Conservation (phyloP, 2,888 invertebrate species). For the Eucera pruinosa region DNA sequence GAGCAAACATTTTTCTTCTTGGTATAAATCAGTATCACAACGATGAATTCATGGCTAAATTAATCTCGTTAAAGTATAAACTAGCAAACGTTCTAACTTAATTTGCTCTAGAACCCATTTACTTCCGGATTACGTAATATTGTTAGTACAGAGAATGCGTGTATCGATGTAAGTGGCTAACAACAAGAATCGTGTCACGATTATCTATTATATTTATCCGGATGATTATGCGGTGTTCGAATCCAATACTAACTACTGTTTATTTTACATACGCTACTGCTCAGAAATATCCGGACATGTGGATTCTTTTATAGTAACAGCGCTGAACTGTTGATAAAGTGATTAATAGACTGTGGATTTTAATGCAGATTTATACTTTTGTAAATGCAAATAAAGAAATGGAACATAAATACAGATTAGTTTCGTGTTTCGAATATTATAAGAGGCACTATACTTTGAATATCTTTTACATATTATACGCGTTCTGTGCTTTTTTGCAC, state of each 20-base stretch:
- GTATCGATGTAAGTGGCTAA: conserved; percentile 14
- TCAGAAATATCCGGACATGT: too few species aligned
- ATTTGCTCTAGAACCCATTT: conserved; percentile 22
- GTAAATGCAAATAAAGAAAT: too few species aligned
- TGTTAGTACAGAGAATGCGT: conserved; percentile 1
- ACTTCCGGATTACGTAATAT: neutral
- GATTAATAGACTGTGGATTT: too few species aligned
- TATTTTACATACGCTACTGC: conserved; percentile 30
- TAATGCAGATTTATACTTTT: too few species aligned
- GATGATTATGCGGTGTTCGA: conserved; percentile 7
- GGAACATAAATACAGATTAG: too few species aligned
- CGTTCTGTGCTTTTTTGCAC: too few species aligned
- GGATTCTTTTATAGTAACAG: too few species aligned
- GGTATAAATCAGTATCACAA: conserved; percentile 24
- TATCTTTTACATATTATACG: too few species aligned
- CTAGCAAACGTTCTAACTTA: conserved; percentile 6
- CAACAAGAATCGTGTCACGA: conserved; percentile 9
- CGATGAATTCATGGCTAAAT: conserved; percentile 5
- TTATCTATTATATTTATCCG: conserved; percentile 20
- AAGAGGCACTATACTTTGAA: too few species aligned
- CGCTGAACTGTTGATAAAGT: too few species aligned
- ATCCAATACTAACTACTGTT: conserved; percentile 17
- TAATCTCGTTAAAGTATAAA: conserved; percentile 1
- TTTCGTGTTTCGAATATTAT: too few species aligned
- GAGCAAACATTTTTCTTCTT: neutral